Evolutionary conservation across 2,888 invertebrate genomes (phyloP).

Genomic region (Zygothrica quintamaculata): DNA sequence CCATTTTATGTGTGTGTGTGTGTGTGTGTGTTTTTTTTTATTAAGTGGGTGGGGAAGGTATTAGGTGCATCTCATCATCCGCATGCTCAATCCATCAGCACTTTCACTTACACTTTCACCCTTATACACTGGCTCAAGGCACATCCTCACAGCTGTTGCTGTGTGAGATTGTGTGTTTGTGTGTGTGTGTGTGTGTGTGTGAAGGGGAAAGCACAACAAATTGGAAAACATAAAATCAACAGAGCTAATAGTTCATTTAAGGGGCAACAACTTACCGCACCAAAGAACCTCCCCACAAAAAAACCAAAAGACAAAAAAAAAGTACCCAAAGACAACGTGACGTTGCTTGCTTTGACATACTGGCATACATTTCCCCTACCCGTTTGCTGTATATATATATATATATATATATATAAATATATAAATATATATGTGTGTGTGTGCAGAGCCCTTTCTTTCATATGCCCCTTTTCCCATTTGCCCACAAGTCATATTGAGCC

Average conservation of each 20-base stretch:
- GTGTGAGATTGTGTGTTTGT: too few species aligned
- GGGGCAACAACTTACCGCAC: slow-evolving; percentile 53
- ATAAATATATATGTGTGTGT: too few species aligned
- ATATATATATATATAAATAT: slow-evolving; percentile 1
- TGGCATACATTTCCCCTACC: slow-evolving; percentile 66
- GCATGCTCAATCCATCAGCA: too few species aligned
- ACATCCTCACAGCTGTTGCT: slow-evolving; percentile 51
- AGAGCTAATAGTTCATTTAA: slow-evolving; percentile 78
- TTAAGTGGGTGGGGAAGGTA: too few species aligned
- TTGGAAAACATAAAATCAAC: slow-evolving; percentile 80
- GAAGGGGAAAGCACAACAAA: slow-evolving; percentile 64
- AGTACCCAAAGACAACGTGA: slow-evolving; percentile 8
- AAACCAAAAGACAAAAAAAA: slow-evolving; percentile 2
- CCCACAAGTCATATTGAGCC: slow-evolving; percentile 64
- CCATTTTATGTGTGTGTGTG: too few species aligned
- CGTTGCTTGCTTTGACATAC: slow-evolving; percentile 64
- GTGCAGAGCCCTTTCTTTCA: slow-evolving; percentile 35
- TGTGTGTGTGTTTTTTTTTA: too few species aligned
- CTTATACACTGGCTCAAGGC: neutral
- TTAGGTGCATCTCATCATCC: slow-evolving; percentile 4
- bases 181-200: too few species aligned
- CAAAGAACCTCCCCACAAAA: neutral
- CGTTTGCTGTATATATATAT: too few species aligned
- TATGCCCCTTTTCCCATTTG: slow-evolving; percentile 22
- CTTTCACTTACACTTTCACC: neutral